Base-by-base conservation (phyloP, 1,140 invertebrate genomes). In the Drosophila sproati region DNA sequence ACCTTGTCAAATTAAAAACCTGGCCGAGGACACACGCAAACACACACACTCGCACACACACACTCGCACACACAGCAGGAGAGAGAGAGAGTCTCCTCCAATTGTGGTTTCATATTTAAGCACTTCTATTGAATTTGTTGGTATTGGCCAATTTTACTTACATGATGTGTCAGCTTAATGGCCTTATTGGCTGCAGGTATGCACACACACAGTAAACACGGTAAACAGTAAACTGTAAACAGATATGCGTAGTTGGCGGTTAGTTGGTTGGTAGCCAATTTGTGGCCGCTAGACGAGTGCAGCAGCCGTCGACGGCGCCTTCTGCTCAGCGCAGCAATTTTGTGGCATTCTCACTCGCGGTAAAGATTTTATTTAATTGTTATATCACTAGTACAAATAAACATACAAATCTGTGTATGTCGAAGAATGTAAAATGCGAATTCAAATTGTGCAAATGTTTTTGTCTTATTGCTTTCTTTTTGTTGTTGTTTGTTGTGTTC, bases 381-480 rank as follows among this genome's bases (percentile, higher is more conserved):
- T 39, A 6, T 48, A 12, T 45, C 67, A 62, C 57, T 59, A 5
- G 8, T 29, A n/a, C 64, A 68, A 55, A 41, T 32, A 29, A 41
- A 12, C 3, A 12, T 39, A n/a, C 4, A 8, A 55, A 51, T 10
- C 7, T 48, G 28, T 10, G n/a, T 28, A 39, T 62, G 8, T 7
- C 8, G 0, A 12, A 43, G 20, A 35, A 12, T 47, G 39, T 29
- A 31, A 28, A 59, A 37, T 39, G 37, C 37, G 35, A 45, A 55
- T 61, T 77, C 51, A 31, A 71, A 77, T 81, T 88, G 76, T 47
- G 57, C 43, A 8, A 34, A 60, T 31, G 20, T 5, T 35, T 67
- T 67, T 48, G 34, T 59, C 72, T 61, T 76, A 80, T 80, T 80
- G 78, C 37, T 41, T 59, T 72, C 72, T 61, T 76, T 80, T 80